These are phyloP conservation scores for Hemitrygon akajei DNA, from an alignment of 2,797 vertebrate genomes.

Conservation along the genomic window DNA sequence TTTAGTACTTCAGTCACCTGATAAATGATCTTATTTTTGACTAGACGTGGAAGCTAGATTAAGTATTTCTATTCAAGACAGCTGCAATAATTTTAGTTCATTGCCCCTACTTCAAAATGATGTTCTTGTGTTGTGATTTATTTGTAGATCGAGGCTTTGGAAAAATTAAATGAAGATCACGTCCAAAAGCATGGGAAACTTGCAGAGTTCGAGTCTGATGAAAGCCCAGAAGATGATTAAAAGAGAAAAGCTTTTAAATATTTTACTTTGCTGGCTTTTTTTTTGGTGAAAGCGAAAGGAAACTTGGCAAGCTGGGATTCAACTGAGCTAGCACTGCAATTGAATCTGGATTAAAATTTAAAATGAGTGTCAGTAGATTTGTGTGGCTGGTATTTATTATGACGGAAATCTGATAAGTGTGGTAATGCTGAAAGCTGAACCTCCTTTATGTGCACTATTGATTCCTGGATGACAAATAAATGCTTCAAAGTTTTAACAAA, in stretches of 20 bases:
- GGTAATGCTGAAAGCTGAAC: background rate
- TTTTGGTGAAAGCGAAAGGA: too few relatives aligned
- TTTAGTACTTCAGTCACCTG: too few relatives aligned
- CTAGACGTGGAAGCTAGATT: too few relatives aligned
- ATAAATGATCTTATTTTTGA: too few relatives aligned
- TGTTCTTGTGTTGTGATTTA: background rate
- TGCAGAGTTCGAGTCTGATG: background rate
- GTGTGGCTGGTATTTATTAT: background rate
- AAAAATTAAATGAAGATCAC: conserved; percentile 76
- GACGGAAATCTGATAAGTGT: background rate
- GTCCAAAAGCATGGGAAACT: background rate
- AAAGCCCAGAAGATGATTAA: background rate
- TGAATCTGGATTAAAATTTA: conserved; percentile 20
- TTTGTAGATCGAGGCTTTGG: conserved; percentile 78
- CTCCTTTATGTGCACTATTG: background rate
- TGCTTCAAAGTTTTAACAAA: background rate
- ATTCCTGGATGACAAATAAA: too few relatives aligned
- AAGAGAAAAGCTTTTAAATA: background rate
- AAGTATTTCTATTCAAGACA: background rate
- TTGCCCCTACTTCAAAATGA: background rate
- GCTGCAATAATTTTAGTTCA: background rate
- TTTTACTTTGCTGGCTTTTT: background rate
- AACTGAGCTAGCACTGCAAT: background rate
- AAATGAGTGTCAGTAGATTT: conserved; percentile 2
- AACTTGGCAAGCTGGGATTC: background rate